These are phyloP conservation scores for Melanotus villosus DNA, from an alignment of 2,888 invertebrate genomes.

Conservation along the genomic window DNA sequence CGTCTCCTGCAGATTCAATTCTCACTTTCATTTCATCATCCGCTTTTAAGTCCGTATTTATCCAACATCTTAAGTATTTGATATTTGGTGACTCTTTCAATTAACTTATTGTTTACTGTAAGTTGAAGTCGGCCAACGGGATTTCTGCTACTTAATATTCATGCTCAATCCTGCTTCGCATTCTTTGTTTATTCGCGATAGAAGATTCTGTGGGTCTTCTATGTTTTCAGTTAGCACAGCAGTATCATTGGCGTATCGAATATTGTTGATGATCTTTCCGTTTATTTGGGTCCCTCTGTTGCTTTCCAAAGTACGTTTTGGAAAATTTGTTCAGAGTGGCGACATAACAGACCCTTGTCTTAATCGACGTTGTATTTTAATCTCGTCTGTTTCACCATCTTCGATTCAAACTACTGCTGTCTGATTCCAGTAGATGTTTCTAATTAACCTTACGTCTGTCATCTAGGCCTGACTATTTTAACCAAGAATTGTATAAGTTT, in stretches of 20 bases:
- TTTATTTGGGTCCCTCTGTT: constrained; percentile 11
- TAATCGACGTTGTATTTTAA: constrained; percentile 1
- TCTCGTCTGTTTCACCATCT: neutral
- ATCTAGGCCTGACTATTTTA: neutral
- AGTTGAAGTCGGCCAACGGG: neutral
- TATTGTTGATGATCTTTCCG: neutral
- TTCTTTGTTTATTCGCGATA: neutral
- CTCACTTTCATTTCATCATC: no score
- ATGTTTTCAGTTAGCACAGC: neutral
- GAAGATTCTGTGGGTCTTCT: neutral
- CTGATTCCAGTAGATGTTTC: constrained; percentile 1
- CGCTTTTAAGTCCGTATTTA: no score
- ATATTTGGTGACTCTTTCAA: no score
- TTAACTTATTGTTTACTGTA: no score
- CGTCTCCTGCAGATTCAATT: no score
- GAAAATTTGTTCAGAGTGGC: constrained; percentile 1
- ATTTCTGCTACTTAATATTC: constrained; percentile 50
- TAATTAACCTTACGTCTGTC: neutral
- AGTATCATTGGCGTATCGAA: constrained; percentile 1
- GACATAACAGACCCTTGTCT: neutral
- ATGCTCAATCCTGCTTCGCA: neutral
- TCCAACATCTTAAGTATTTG: no score
- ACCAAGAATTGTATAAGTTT: no score
- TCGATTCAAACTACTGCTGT: neutral
- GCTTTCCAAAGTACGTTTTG: no score